Conservation (phyloP, 2,797 vertebrate species). For the Rhinatrema bivittatum region DNA sequence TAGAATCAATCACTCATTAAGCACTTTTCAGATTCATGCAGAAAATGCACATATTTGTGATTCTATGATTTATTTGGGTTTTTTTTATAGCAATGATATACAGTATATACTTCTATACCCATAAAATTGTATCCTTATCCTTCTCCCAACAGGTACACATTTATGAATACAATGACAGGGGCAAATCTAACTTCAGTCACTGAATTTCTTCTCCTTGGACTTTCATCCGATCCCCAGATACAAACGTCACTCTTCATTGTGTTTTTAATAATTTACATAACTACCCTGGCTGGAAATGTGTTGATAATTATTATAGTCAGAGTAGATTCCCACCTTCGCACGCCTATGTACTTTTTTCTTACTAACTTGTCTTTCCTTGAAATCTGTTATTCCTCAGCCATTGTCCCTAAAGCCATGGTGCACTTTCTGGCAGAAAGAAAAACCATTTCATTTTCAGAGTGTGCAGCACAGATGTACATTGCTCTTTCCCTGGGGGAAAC, state of each 20-base stretch:
- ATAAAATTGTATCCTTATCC: no score
- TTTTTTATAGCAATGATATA: no score
- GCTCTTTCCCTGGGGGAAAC: not conserved
- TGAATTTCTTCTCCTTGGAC: slow-evolving; percentile 15
- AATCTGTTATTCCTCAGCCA: slow-evolving; percentile 4
- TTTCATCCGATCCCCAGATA: not conserved
- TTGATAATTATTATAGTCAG: not conserved
- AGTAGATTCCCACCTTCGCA: slow-evolving; percentile 1
- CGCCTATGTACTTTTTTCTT: slow-evolving; percentile 14
- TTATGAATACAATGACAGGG: not conserved
- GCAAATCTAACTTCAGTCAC: not conserved
- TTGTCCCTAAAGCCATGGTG: not conserved
- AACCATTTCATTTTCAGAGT: not conserved
- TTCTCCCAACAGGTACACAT: no score
- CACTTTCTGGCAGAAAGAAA: not conserved
- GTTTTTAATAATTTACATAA: not conserved
- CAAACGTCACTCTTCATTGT: slow-evolving; percentile 2
- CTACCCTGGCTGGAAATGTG: slow-evolving; percentile 4
- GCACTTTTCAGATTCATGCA: no score
- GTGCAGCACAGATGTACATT: slow-evolving; percentile 1
- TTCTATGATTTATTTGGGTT: no score
- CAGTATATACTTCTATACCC: no score
- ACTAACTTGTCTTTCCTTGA: slow-evolving; percentile 7
- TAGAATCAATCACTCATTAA: no score
- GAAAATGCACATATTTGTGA: no score